Evolutionary conservation across 2,888 invertebrate species (phyloP).

Genomic region (Sphaeridia pumilis): DNA sequence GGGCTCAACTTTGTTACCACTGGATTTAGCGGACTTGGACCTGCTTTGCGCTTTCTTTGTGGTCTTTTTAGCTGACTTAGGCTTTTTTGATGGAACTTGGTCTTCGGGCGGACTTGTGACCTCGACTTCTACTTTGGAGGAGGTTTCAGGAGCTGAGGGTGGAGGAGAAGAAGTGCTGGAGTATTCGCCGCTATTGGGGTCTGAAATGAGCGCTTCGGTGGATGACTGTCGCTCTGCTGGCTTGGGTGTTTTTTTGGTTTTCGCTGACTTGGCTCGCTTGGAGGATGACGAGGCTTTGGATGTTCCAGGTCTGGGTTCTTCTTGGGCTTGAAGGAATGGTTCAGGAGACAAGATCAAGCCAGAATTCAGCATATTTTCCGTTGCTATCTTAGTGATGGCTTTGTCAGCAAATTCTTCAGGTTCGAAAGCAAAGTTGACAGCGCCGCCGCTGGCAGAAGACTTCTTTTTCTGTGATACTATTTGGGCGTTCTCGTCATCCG

Average conservation of each 20-base stretch:
- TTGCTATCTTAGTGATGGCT: constrained; percentile 7
- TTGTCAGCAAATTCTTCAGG: constrained; percentile 26
- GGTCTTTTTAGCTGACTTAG: constrained; percentile 9
- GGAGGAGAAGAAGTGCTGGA: constrained; percentile 13
- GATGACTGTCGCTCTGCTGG: constrained; percentile 7
- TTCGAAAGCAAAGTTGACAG: constrained; percentile 30
- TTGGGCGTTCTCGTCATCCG: not conserved
- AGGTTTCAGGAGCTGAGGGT: constrained; percentile 1
- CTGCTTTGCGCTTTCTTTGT: constrained; percentile 10
- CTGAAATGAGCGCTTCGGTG: constrained; percentile 12
- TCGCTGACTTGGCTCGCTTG: not conserved
- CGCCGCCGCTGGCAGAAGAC: constrained; percentile 14
- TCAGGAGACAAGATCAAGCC: constrained; percentile 6
- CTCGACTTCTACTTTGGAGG: not conserved
- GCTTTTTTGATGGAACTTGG: not conserved
- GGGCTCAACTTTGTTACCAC: constrained; percentile 27
- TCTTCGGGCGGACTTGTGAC: not conserved
- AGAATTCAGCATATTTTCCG: not conserved
- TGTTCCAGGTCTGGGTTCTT: not conserved
- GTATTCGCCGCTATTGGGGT: constrained; percentile 4
- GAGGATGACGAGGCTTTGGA: not conserved
- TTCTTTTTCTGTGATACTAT: not conserved
- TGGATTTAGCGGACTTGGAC: constrained; percentile 29
- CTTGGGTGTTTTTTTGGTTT: not conserved
- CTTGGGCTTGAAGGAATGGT: not conserved